These are phyloP conservation scores for Corticium candelabrum DNA, from an alignment of 37 sponge, comb jelly and placozoan genomes.

Conservation along the genomic window DNA sequence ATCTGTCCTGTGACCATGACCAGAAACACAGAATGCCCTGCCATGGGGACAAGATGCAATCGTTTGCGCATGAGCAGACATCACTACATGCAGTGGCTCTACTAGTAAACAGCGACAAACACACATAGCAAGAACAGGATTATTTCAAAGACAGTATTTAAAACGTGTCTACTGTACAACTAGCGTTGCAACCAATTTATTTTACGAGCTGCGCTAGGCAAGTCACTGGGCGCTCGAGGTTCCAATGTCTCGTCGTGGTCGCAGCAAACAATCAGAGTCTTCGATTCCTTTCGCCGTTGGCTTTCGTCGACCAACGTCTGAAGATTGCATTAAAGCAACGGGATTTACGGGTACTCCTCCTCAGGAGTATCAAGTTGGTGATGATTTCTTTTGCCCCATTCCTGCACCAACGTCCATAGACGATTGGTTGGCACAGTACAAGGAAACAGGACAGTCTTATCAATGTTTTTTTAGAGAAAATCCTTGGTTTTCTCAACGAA, in stretches of 20 bases:
- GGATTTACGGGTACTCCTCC: background rate
- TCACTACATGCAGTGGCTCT: too few relatives aligned
- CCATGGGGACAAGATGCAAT: too few relatives aligned
- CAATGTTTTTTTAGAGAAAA: constrained; percentile 50
- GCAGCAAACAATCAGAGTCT: background rate
- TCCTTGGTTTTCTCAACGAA: constrained; percentile 75
- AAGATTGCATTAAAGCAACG: constrained; percentile 32
- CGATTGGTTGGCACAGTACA: constrained; percentile 98
- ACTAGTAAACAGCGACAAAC: too few relatives aligned
- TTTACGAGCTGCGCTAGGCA: too few relatives aligned
- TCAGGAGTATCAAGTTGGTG: background rate
- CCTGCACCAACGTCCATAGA: constrained; percentile 57
- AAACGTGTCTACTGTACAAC: too few relatives aligned
- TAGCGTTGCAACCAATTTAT: too few relatives aligned
- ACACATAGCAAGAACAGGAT: too few relatives aligned
- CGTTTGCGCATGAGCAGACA: too few relatives aligned
- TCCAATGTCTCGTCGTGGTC: too few relatives aligned
- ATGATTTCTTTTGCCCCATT: constrained; percentile 44
- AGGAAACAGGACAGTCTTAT: constrained; percentile 79
- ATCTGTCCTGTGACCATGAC: constrained; percentile 76
- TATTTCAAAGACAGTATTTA: too few relatives aligned
- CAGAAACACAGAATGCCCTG: constrained; percentile 31
- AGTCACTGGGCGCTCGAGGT: too few relatives aligned
- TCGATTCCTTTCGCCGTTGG: constrained; percentile 62
- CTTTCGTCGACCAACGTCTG: constrained; percentile 41